Conservation (phyloP, 2,888 invertebrate species). For the Pollenia amentaria region DNA sequence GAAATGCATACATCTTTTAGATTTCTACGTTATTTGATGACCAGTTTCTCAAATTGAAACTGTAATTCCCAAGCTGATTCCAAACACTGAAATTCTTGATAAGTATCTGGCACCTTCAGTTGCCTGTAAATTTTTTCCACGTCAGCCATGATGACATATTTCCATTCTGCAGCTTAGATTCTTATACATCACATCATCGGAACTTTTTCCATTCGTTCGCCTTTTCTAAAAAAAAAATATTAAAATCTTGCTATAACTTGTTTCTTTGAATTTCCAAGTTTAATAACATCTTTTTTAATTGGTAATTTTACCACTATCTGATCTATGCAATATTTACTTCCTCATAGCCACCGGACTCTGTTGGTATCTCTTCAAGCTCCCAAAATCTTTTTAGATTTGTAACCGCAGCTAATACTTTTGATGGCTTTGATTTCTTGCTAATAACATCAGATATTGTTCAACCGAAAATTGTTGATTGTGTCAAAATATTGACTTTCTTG, state of each 20-base stretch:
- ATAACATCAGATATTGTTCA: conserved; percentile 45
- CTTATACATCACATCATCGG: too few relatives aligned
- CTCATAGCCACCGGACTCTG: neutral
- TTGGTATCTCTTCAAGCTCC: conserved; percentile 19
- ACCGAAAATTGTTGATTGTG: too few relatives aligned
- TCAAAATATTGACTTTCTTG: conserved; percentile 3
- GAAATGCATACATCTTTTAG: neutral
- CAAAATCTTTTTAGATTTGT: conserved; percentile 18
- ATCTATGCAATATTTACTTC: conserved; percentile 8
- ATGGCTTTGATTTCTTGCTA: neutral
- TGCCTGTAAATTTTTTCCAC: conserved; percentile 78
- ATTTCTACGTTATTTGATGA: neutral
- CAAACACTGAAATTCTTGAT: conserved; percentile 75
- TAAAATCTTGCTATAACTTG: conserved; percentile 65
- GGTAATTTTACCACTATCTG: conserved; percentile 27
- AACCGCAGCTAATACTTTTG: conserved; percentile 1
- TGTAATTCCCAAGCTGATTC: too few relatives aligned
- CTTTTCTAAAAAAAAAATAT: conserved; percentile 70
- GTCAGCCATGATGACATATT: conserved; percentile 76
- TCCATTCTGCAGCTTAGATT: too few relatives aligned
- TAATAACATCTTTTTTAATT: conserved; percentile 33
- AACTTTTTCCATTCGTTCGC: too few relatives aligned
- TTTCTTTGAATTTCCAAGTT: conserved; percentile 39
- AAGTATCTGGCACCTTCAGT: conserved; percentile 72
- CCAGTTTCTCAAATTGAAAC: conserved; percentile 3